Evolutionary conservation across 2,888 invertebrate genomes (phyloP).

Genomic region (Ennomos fuscantarius): DNA sequence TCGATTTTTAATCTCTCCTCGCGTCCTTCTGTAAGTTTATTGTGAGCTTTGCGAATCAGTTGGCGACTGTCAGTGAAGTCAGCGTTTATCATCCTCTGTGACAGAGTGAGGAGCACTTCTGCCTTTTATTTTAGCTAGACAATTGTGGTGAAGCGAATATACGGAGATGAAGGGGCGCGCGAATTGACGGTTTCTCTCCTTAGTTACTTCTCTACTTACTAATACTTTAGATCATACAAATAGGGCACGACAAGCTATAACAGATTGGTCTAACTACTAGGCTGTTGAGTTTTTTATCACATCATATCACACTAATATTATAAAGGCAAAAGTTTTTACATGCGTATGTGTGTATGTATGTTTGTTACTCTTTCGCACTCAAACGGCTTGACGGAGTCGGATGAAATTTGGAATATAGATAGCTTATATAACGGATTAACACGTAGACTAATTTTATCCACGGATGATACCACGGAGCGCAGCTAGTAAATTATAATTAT

Average conservation of each 20-base stretch:
- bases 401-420: too few species aligned
- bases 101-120: conserved; percentile 31
- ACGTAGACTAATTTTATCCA: too few species aligned
- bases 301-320: too few species aligned
- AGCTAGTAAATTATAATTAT: too few species aligned
- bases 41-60: conserved; percentile 70
- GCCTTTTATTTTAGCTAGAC: conserved; percentile 26
- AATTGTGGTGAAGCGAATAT: conserved; percentile 16
- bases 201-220: neutral
- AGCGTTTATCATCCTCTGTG: conserved; percentile 51
- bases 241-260: too few species aligned
- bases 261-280: neutral
- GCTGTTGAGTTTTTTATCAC: neutral
- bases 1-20: conserved; percentile 82
- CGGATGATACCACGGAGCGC: too few species aligned
- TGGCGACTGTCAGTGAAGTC: conserved; percentile 57
- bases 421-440: too few species aligned
- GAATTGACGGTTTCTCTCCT: conserved; percentile 17
- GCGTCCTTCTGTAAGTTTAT: conserved; percentile 75
- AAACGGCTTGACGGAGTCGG: too few species aligned
- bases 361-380: too few species aligned
- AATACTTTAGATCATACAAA: too few species aligned
- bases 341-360: too few species aligned
- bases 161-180: conserved; percentile 3
- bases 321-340: too few species aligned